These are phyloP conservation scores for Knipowitschia caucasica DNA, from an alignment of 2,797 vertebrate species.

Conservation along the genomic window DNA sequence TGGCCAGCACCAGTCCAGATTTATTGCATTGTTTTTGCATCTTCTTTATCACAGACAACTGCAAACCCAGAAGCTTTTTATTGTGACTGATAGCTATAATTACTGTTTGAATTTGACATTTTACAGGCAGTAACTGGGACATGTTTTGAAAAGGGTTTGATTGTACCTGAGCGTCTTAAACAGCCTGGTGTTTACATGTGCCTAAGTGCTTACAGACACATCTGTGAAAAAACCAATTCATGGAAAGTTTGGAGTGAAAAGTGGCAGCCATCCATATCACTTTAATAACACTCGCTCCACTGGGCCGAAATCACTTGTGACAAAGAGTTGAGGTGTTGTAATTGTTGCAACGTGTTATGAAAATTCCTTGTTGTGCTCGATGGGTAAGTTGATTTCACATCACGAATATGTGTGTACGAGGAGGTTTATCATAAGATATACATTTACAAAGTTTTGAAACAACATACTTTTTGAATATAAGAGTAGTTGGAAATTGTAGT, in stretches of 20 bases:
- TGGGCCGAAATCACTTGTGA: constrained; percentile 28
- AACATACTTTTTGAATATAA: background rate
- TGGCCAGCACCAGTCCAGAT: background rate
- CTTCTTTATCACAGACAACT: constrained; percentile 4
- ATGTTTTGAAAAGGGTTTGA: constrained; percentile 36
- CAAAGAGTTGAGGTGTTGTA: constrained; percentile 16
- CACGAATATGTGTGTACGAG: background rate
- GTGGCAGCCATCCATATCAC: constrained; percentile 39
- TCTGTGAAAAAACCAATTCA: constrained; percentile 39
- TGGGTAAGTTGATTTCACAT: background rate
- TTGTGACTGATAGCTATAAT: background rate
- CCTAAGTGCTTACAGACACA: constrained; percentile 38
- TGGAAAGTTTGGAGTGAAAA: constrained; percentile 44
- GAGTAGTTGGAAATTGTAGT: no score
- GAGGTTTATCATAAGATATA: background rate
- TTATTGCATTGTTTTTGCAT: constrained; percentile 7
- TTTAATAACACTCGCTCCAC: constrained; percentile 28
- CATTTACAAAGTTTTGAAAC: no score
- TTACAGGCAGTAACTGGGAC: constrained; percentile 20
- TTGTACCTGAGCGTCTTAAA: constrained; percentile 37
- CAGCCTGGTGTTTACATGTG: constrained; percentile 13
- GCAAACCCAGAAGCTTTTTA: constrained; percentile 7
- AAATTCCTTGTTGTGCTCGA: background rate
- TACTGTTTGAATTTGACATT: constrained; percentile 6
- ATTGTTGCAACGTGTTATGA: background rate